A percentile compares a stretch with the other conserved stretches of the same genome.
Conservation (phyloP, 37 sponge, comb jelly and placozoan genomes). For the Sycon ciliatum region DNA sequence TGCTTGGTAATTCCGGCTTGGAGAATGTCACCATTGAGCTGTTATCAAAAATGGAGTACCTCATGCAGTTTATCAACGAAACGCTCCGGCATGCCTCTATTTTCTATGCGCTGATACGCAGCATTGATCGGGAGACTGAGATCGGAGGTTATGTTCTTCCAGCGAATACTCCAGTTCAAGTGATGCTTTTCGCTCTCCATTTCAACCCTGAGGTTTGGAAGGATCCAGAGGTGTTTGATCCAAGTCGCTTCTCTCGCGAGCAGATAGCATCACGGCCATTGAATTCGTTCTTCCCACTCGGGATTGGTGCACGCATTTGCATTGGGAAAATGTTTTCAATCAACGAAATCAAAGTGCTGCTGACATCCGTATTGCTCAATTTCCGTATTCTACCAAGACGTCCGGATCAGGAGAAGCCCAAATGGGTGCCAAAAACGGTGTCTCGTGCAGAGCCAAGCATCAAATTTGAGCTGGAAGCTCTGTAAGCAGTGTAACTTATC, state of each 20-base stretch:
- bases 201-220: slow-evolving; percentile 10
- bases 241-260: slow-evolving; percentile 10
- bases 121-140: background rate
- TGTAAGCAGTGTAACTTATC: too few relatives aligned
- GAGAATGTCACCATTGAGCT: background rate
- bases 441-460: too few relatives aligned
- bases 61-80: background rate
- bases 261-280: background rate
- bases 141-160: slow-evolving; percentile 9
- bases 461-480: too few relatives aligned
- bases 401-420: too few relatives aligned
- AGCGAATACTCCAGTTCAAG: background rate
- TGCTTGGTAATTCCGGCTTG: too few relatives aligned
- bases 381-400: too few relatives aligned
- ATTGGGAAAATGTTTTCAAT: slow-evolving; percentile 11
- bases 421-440: too few relatives aligned
- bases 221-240: slow-evolving; percentile 20
- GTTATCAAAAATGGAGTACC: background rate
- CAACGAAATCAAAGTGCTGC: too few relatives aligned
- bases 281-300: slow-evolving; percentile 1
- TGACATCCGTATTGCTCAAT: too few relatives aligned
- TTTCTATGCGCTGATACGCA: background rate
- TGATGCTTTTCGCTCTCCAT: slow-evolving; percentile 1
- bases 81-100: background rate
- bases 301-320: slow-evolving; percentile 16